Evolutionary conservation across 64 coral and sea anemone genomes (phyloP), one percentile per base, ranked within the genome.

Genomic region (Astreopora myriophthalma): DNA sequence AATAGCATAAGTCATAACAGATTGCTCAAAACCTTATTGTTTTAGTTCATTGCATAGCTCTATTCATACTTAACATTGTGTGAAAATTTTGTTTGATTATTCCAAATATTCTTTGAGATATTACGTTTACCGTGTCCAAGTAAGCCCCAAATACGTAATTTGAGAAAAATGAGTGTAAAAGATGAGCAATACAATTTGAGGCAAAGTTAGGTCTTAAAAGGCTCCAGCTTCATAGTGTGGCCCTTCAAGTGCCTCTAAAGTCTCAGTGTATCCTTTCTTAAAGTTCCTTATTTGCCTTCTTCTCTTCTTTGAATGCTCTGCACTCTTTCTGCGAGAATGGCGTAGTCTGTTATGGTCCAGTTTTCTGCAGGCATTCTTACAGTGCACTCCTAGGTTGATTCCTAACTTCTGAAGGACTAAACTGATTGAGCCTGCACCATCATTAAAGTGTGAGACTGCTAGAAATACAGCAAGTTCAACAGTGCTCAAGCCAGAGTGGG

Each of bases 201-300:
- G 26, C 48, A 29, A 17, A 58, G 20, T 27, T 42, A 27, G 52
- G 68, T 58, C 10, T 77, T 76, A 89, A 57, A 89, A 89, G 65
- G 87, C 87, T 58, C 87, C 87, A 89, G 87, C 87, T 75, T 75
- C 87, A 90, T 90, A 90, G 17, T 90, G 73, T 60, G 29, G 33
- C 20, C 87, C 74, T 78, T 90, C 73, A 24, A 66, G 38, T 22
- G 20, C 74, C 34, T 77, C 37, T 66, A 65, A 74, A 57, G 26
- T 36, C 33, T 90, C 87, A 65, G 19, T 90, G 61, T 90, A 90
- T 25, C 88, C 88, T 90, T 90, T 90, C 39, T 90, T 90, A 16
- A 51, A 76, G 26, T 90, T 74, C 38, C 60, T 64, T n/a, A 90
- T 76, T 71, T 68, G 71, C 44, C 79, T 90, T 79, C 75, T 76